Evolutionary conservation across 2,888 invertebrate genomes (phyloP).

Genomic region (Meganola albula): DNA sequence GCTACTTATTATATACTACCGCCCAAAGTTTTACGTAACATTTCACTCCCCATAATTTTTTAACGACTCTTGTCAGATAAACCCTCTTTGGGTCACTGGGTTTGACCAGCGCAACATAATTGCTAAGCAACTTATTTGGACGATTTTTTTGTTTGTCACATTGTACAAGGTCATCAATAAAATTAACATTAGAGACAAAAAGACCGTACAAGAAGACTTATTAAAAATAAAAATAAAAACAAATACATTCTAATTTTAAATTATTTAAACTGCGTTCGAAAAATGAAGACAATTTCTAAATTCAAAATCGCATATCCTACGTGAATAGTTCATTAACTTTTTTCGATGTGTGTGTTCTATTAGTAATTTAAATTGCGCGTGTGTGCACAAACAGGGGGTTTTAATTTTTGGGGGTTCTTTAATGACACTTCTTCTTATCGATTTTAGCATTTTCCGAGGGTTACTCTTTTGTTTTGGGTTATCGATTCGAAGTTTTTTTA

Average conservation of each 20-base stretch:
- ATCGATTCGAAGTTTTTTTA: slow-evolving; percentile 60
- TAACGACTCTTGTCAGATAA: slow-evolving; percentile 4
- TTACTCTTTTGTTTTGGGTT: slow-evolving; percentile 69
- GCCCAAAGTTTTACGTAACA: no score
- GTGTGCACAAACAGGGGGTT: slow-evolving; percentile 55
- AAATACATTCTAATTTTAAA: slow-evolving; percentile 16
- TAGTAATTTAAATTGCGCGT: slow-evolving; percentile 38
- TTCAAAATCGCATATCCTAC: slow-evolving; percentile 31
- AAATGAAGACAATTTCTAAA: slow-evolving; percentile 20
- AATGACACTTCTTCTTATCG: slow-evolving; percentile 77
- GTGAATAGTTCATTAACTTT: slow-evolving; percentile 34
- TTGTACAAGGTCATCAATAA: no score
- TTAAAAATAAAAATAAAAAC: slow-evolving; percentile 13
- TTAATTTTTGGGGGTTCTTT: slow-evolving; percentile 76
- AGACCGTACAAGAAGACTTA: slow-evolving; percentile 1
- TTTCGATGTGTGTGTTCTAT: slow-evolving; percentile 43
- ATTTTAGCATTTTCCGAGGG: slow-evolving; percentile 71
- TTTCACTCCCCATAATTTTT: no score
- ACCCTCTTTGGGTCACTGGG: slow-evolving; percentile 12
- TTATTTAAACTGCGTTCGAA: slow-evolving; percentile 11
- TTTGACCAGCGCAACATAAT: slow-evolving; percentile 18
- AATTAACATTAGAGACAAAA: background rate
- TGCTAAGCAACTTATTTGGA: no score
- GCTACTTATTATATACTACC: no score
- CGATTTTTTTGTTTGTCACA: no score